These are phyloP conservation scores for Muntiacus muntjak DNA, from an alignment of 2,113 vertebrate genomes.

Conservation along the genomic window DNA sequence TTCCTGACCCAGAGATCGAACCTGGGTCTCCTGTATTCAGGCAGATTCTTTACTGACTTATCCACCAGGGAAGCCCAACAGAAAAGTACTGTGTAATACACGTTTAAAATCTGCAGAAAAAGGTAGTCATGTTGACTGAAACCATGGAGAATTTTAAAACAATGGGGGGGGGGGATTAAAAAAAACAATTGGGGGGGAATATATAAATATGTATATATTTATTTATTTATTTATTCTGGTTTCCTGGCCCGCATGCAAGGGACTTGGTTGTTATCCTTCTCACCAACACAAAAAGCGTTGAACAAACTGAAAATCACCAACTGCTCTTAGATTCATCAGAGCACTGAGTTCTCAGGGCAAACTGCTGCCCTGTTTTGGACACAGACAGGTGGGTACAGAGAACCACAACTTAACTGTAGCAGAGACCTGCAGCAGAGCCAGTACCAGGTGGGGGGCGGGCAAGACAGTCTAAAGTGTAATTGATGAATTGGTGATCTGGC, in stretches of 20 bases:
- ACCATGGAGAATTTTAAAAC: neutral
- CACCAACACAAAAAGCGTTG: neutral
- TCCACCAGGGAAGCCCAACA: neutral
- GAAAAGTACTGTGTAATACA: neutral
- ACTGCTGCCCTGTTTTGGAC: neutral
- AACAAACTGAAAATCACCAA: neutral
- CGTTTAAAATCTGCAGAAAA: neutral
- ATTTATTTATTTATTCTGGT: neutral
- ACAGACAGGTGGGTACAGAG: neutral
- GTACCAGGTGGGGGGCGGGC: neutral
- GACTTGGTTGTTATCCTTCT: neutral
- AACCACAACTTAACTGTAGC: neutral
- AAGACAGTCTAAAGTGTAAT: neutral
- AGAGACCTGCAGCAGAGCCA: neutral
- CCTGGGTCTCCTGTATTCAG: neutral
- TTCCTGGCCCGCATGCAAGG: neutral
- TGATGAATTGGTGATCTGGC: neutral
- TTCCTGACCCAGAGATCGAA: neutral
- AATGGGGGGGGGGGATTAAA: no score
- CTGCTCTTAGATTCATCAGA: neutral
- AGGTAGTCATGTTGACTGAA: neutral
- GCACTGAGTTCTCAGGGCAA: neutral
- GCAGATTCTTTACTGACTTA: neutral
- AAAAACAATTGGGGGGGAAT: neutral
- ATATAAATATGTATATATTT: no score